Conservation (phyloP, 2,797 vertebrate genomes). For the Diglossa cyanea region DNA sequence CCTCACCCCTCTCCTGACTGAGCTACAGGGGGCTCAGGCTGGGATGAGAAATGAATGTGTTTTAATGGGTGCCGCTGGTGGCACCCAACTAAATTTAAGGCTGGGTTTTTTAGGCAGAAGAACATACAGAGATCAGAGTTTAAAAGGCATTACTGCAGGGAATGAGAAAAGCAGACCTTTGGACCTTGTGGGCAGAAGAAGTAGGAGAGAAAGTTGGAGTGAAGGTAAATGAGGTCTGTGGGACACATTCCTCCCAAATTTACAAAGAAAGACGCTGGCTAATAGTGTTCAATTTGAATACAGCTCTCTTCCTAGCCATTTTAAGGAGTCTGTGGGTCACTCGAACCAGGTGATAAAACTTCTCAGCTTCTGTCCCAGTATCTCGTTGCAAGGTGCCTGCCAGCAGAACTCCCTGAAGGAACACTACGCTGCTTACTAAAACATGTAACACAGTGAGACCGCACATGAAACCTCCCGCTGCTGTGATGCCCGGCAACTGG, state of each 20-base stretch:
- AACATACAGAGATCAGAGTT: neutral
- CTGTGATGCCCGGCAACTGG: neutral
- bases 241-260: neutral
- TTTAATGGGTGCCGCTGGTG: neutral
- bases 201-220: neutral
- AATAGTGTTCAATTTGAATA: neutral
- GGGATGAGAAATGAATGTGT: neutral
- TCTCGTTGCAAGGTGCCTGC: neutral
- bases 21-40: neutral
- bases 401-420: neutral
- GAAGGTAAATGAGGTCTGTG: neutral
- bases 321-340: neutral
- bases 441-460: fast-evolving
- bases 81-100: neutral
- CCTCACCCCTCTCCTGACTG: neutral
- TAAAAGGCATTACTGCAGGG: neutral
- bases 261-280: neutral
- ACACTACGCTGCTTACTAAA: neutral
- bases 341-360: neutral
- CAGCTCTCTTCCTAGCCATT: neutral
- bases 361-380: neutral
- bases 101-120: neutral
- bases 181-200: neutral
- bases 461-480: neutral
- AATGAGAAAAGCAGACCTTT: neutral